Evolutionary conservation across 2,113 vertebrate genomes (phyloP), one percentile per base, ranked within the genome.

Genomic region (Theristicus caerulescens): DNA sequence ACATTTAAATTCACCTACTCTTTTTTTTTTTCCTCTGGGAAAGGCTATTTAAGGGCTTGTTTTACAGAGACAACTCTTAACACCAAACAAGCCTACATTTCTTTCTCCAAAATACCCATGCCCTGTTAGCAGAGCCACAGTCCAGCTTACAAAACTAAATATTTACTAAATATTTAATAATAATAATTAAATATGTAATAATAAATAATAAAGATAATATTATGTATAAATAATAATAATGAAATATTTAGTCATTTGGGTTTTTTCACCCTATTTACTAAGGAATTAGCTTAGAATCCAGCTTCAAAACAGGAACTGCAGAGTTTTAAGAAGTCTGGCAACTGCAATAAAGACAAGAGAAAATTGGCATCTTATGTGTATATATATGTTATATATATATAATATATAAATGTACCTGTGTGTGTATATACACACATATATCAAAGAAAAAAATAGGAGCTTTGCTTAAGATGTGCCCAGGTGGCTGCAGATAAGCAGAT

Each of bases 371-470:
- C 10, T 59, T 36, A 40, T 42, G 49, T 36, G 7, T 25, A 2
- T 27, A 17, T 47, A 12, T 34, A 38, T 49, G 5, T 34, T n/a
- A n/a, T 59, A 25, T 26, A 42, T 46, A 25, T 26, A 38, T 4
- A 29, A 19, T 13, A 57, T 9, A 54, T 16, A n/a, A 5, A 10
- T 7, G 6, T 47, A 6, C 21, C 13, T 61, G 6, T 54, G 5
- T 42, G 0, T 42, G 2, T 31, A 8, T 7, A 58, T 7, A 21
- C 2, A 38, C 25, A 47, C 0, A 15, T 21, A 19, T 9, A 24
- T 22, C 2, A n/a, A 62, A 52, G 2, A 9, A 71, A 88, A 51
- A 79, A 67, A 20, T 0, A 2, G 22, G 4, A 16, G 8, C n/a
- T 65, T 89, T 69, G 19, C 38, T 69, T 46, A 36, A 59, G 18